A percentile compares a stretch with the other conserved stretches of the same genome.
phyloP scores from a whole-genome alignment of 2,888 invertebrate species.

The Euplexia lucipara region DNA sequence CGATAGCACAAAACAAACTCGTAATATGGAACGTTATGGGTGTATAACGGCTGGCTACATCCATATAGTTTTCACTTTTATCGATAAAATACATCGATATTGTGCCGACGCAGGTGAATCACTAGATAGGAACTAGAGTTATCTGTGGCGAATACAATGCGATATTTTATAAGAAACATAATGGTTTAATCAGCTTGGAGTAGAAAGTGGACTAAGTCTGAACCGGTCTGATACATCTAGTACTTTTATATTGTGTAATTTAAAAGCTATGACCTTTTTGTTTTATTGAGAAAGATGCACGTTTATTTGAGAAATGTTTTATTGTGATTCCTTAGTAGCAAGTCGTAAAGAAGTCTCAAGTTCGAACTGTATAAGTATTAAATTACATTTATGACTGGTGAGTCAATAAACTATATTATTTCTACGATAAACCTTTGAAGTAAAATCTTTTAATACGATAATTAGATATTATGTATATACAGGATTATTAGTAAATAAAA shows the following conservation, averaged over 20 bases:
- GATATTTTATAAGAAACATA: conserved; percentile 79
- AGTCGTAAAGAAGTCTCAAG: conserved; percentile 13
- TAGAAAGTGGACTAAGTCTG: conserved; percentile 77
- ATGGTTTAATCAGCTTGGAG: conserved; percentile 82
- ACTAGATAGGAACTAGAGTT: conserved; percentile 76
- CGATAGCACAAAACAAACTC: conserved; percentile 55
- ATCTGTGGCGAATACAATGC: conserved; percentile 80
- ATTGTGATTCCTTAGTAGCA: conserved; percentile 30
- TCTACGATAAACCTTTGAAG: too few relatives aligned
- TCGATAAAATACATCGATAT: conserved; percentile 82
- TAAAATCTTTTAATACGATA: too few relatives aligned
- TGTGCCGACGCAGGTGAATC: conserved; percentile 77
- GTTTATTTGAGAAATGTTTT: conserved; percentile 41
- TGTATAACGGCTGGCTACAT: conserved; percentile 60
- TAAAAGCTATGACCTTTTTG: conserved; percentile 57
- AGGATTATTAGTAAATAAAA: too few relatives aligned
- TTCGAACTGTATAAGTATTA: conserved; percentile 6
- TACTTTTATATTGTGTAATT: conserved; percentile 57
- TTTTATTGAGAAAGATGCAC: conserved; percentile 40
- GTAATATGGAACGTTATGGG: conserved; percentile 57
- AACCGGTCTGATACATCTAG: conserved; percentile 28
- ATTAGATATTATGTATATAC: too few relatives aligned
- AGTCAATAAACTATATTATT: background rate
- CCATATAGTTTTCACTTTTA: conserved; percentile 81
- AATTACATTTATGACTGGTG: conserved; percentile 21